These are phyloP conservation scores for Aldabrachelys gigantea DNA, from an alignment of 2,113 vertebrate species.

Conservation along the genomic window DNA sequence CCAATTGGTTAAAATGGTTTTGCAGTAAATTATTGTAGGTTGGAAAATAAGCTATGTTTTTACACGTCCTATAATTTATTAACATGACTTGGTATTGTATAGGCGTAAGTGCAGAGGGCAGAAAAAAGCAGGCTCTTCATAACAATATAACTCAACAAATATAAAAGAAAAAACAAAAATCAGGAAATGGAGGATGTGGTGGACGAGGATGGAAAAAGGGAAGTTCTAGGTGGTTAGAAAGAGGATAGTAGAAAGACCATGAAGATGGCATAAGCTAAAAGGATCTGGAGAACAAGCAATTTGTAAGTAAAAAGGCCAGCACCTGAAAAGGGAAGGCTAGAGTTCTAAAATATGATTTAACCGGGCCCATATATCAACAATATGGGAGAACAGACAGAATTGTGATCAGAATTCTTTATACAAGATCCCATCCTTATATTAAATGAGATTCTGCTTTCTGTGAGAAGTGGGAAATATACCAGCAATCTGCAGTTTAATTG, in stretches of 20 bases:
- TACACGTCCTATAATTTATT: conserved; percentile 67
- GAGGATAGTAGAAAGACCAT: background rate
- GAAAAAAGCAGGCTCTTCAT: conserved; percentile 5
- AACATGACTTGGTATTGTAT: conserved; percentile 50
- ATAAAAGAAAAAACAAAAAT: background rate
- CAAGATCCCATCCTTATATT: background rate
- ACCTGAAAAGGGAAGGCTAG: background rate
- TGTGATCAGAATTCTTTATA: background rate
- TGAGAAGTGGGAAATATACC: background rate
- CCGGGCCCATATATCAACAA: fast-evolving
- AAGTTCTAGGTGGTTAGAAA: background rate
- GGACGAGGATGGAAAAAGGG: background rate
- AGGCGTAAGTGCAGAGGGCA: background rate
- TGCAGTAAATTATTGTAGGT: conserved; percentile 50
- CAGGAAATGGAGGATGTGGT: background rate
- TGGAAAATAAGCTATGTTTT: conserved; percentile 59
- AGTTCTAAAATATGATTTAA: background rate
- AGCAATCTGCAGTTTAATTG: fast-evolving
- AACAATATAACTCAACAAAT: background rate
- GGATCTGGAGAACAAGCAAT: background rate
- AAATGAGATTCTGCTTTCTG: background rate
- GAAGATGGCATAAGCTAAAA: background rate
- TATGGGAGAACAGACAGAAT: background rate
- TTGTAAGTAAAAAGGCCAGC: background rate
- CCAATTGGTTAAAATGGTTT: conserved; percentile 62